Conservation (phyloP, 2,797 vertebrate species). For the Clamator glandarius region DNA sequence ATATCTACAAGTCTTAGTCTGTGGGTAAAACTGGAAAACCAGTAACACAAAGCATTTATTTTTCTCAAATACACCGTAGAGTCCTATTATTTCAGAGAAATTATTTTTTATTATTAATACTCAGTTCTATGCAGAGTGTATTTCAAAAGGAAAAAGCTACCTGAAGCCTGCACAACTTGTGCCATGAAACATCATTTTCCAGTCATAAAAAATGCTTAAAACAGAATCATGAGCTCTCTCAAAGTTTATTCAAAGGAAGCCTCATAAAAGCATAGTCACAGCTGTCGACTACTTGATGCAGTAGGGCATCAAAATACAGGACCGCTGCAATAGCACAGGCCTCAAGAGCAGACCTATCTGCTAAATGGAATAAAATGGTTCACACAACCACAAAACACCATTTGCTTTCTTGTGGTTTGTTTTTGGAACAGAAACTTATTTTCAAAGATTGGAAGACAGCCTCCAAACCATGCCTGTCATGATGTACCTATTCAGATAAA, state of each 20-base stretch:
- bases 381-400: background rate
- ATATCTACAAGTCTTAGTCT: constrained; percentile 57
- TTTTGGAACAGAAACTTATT: background rate
- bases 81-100: background rate
- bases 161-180: background rate
- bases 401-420: background rate
- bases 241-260: background rate
- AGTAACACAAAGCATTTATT: constrained; percentile 26
- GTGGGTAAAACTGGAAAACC: constrained; percentile 34
- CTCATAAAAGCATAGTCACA: background rate
- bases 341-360: background rate
- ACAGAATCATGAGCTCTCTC: background rate
- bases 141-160: background rate
- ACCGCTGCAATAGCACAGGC: background rate
- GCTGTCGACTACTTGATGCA: background rate
- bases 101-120: background rate
- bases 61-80: background rate
- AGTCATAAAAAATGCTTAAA: background rate
- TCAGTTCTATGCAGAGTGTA: background rate
- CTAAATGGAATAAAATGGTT: background rate
- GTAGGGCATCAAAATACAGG: background rate
- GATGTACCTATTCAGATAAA: background rate
- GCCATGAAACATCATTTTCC: background rate
- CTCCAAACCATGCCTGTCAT: background rate
- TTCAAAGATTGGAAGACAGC: background rate